phyloP scores from a whole-genome alignment of 2,113 vertebrate genomes.

The Pelecanus crispus region DNA sequence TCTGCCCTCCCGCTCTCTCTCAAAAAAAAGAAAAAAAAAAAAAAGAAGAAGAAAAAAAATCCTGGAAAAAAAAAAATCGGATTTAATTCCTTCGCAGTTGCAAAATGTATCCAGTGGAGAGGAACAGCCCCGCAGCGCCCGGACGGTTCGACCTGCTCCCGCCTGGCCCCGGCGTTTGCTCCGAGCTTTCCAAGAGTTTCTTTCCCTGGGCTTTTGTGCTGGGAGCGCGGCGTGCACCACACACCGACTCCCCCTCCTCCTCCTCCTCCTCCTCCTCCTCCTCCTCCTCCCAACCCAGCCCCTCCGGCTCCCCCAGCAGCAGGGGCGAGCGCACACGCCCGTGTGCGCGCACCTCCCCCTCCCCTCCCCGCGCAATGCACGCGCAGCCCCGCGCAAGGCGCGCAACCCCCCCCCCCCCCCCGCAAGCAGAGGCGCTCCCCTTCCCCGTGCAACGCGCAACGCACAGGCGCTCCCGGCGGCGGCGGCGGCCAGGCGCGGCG shows the following conservation, averaged over 20 bases:
- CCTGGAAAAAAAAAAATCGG: background rate
- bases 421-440: background rate
- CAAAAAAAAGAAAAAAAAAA: background rate
- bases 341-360: background rate
- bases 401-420: background rate
- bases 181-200: constrained; percentile 60
- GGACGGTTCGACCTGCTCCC: background rate
- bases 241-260: background rate
- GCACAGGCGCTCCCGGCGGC: background rate
- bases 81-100: constrained; percentile 50
- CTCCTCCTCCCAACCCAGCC: background rate
- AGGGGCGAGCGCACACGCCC: background rate
- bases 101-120: constrained; percentile 20
- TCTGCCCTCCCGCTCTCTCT: background rate
- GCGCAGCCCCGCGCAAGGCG: background rate
- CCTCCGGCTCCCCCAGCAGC: background rate
- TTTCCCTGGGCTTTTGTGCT: constrained; percentile 58
- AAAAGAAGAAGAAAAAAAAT: background rate
- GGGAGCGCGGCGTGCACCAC: constrained; percentile 38
- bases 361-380: background rate
- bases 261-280: background rate
- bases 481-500: background rate
- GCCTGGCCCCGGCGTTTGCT: constrained; percentile 16
- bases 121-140: background rate
- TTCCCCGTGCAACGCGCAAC: background rate